Percentiles rank a stretch among this genome's conserved stretches.
Conservation (phyloP, 2,113 vertebrate genomes). For the Seriola rivoliana region DNA sequence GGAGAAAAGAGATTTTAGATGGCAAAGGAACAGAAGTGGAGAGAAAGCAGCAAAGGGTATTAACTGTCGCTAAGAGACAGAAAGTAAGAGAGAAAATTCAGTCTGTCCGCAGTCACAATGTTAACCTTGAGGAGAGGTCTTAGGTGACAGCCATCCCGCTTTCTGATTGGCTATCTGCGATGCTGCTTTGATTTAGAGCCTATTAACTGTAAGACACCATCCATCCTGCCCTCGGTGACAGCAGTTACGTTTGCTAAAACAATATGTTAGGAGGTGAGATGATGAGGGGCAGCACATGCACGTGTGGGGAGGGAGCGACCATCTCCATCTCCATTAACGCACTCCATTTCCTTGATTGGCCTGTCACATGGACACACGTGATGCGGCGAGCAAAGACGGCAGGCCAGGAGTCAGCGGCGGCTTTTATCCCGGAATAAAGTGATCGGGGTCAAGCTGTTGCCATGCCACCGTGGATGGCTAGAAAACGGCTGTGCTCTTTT, state of each 20-base stretch:
- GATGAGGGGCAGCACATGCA: constrained; percentile 56
- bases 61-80: constrained; percentile 32
- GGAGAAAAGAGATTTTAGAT: constrained; percentile 37
- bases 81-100: constrained; percentile 34
- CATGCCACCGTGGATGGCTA: constrained; percentile 40
- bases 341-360: constrained; percentile 83
- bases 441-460: constrained; percentile 58
- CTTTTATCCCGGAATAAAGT: constrained; percentile 66
- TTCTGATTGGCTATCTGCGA: constrained; percentile 50
- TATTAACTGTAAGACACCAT: constrained; percentile 72
- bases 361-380: constrained; percentile 75
- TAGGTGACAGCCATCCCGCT: constrained; percentile 40
- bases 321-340: constrained; percentile 81
- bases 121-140: constrained; percentile 70
- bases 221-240: constrained; percentile 66
- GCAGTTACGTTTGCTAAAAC: constrained; percentile 71
- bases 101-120: constrained; percentile 16
- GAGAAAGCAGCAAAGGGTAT: constrained; percentile 32
- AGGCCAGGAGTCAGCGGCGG: constrained; percentile 54
- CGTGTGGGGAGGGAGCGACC: background rate
- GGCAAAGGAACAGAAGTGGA: constrained; percentile 23
- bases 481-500: constrained; percentile 19
- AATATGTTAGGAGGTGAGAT: constrained; percentile 79
- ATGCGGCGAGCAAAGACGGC: constrained; percentile 43
- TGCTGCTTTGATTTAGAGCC: constrained; percentile 70